Evolutionary conservation across 2,888 invertebrate genomes (phyloP), one percentile per base, ranked within the genome.

Genomic region (Sinentomon sp.): DNA sequence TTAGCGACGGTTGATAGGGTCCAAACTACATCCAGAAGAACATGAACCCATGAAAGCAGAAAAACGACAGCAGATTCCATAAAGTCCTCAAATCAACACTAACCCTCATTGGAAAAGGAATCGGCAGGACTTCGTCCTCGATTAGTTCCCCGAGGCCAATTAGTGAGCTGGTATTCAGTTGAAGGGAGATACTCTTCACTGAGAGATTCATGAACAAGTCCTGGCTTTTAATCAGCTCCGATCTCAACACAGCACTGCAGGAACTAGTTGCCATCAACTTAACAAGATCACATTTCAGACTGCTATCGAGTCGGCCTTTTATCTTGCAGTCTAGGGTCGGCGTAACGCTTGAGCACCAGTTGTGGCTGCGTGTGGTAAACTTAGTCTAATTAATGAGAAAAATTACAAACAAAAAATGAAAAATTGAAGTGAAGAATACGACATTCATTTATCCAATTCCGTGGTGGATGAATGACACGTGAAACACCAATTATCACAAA

Each of bases 41-140:
- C n/a, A n/a, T n/a, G n/a, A n/a, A n/a, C n/a, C n/a, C n/a, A n/a
- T n/a, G n/a, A n/a, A n/a, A n/a, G n/a, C n/a, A n/a, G n/a, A n/a
- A n/a, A n/a, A n/a, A n/a, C n/a, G n/a, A n/a, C n/a, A n/a, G n/a
- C n/a, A n/a, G n/a, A n/a, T n/a, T n/a, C n/a, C n/a, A n/a, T n/a
- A n/a, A n/a, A n/a, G n/a, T n/a, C n/a, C n/a, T n/a, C n/a, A n/a
- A n/a, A n/a, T n/a, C n/a, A 23, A 17, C 25, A 36, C 49, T 52
- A 51, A 78, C 77, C 60, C 76, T 66, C 46, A 82, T 58, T 4
- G 83, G 82, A 54, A 83, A 64, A 1, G 80, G 74, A 34, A 68
- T 64, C 3, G 66, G 66, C 17, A 75, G 61, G 22, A 77, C 63
- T 56, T 87, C 85, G 52, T 87, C 85, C 50, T 85, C 85, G 2